Base-by-base conservation (phyloP, 2,113 vertebrate genomes). In the Dipodomys spectabilis region DNA sequence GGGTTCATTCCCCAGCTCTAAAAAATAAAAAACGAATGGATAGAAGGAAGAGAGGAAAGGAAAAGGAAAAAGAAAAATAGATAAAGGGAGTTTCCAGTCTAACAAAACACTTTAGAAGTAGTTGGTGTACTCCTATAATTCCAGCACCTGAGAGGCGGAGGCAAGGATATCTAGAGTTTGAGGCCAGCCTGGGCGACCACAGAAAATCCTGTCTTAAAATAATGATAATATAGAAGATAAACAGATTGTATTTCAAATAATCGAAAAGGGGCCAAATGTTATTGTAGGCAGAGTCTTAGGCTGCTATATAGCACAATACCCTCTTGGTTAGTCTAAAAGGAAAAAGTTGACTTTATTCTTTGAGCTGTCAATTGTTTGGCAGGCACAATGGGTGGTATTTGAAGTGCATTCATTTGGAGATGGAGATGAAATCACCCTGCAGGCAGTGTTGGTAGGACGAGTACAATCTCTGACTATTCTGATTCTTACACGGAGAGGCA, bases 171-270 rank as follows among this genome's bases (percentile, higher is more conserved):
- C 27, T 12, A 20, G 27, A 39, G 8, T 75, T 45, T 35, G 4
- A 65, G 71, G 53, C 20, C 30, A 75, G 11, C 28, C 19, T 65
- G 28, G 35, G 30, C 28, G 62, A 74, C 57, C 53, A 62, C 35
- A 72, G 22, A 85, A 72, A 69, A 27, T 23, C 19, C 12, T 44
- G 45, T 39, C 35, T 35, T 32, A 67, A 83, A 83, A 65, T 28
- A 82, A 83, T 44, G n/a, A n/a, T n/a, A 49, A 49, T n/a, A 60
- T 35, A 80, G 15, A 80, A 35, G 19, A 18, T 32, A 7, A 35
- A 18, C 53, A 49, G 49, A 82, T 93, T 91, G n/a, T 95, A 65
- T 93, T 93, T 93, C 71, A 83, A 69, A 72, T 95, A 28, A 71
- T 77, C 28, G 23, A 73, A 86, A 79, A 35, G 67, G 64, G 32